phyloP scores from a whole-genome alignment of 2,797 vertebrate genomes.

The Xenops minutus region DNA sequence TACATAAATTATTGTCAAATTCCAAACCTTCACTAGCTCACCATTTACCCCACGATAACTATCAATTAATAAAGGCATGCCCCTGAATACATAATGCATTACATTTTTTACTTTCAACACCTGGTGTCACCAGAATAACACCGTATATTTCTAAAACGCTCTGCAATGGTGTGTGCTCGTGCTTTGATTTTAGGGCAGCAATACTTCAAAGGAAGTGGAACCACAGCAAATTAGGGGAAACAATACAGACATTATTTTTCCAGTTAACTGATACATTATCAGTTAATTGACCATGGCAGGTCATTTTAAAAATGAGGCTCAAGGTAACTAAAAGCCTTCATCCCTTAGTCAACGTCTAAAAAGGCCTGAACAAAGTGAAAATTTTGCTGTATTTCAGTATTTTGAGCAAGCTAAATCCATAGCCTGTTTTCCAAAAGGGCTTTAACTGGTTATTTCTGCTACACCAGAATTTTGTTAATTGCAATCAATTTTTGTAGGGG shows the following conservation, averaged over 20 bases:
- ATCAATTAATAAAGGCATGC: constrained; percentile 14
- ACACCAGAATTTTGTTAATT: not conserved
- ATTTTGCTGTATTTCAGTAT: not conserved
- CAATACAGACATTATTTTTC: not conserved
- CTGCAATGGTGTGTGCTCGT: not conserved
- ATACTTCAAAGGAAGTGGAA: not conserved
- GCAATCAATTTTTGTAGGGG: not conserved
- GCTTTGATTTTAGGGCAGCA: not conserved
- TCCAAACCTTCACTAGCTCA: not conserved
- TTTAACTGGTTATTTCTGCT: not conserved
- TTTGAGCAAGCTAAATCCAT: not conserved
- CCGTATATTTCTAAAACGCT: not conserved
- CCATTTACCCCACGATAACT: not conserved
- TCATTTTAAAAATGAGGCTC: not conserved
- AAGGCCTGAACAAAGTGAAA: not conserved
- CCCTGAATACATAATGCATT: constrained; percentile 38
- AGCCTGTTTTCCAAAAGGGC: not conserved
- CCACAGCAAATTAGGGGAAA: not conserved
- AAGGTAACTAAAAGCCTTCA: not conserved
- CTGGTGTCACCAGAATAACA: constrained; percentile 71
- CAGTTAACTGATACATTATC: not conserved
- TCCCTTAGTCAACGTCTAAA: not conserved
- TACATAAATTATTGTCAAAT: not conserved
- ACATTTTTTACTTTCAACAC: constrained; percentile 67
- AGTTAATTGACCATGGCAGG: not conserved